Conservation (phyloP, 2,113 vertebrate species). For the Eonycteris spelaea region DNA sequence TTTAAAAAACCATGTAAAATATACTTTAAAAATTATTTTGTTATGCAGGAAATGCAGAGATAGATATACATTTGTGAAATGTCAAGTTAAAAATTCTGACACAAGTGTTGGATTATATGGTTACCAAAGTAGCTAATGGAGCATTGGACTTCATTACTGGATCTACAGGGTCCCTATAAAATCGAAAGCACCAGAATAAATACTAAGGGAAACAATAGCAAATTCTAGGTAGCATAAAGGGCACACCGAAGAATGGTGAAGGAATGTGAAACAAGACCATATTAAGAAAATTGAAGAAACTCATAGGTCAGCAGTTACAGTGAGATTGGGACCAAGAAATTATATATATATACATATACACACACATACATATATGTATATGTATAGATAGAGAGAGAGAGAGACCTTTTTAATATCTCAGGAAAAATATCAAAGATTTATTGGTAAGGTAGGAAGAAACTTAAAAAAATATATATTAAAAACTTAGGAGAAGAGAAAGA, state of each 20-base stretch:
- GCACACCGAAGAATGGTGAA: not conserved
- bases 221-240: not conserved
- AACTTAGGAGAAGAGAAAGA: not conserved
- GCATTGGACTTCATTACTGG: not conserved
- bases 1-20: not conserved
- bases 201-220: not conserved
- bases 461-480: not conserved
- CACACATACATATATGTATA: too few relatives aligned
- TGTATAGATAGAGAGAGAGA: not conserved
- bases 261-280: not conserved
- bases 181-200: not conserved
- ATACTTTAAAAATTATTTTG: not conserved
- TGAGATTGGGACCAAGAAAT: not conserved
- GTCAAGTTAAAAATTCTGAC: not conserved
- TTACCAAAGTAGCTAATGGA: not conserved
- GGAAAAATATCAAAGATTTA: not conserved
- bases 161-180: not conserved
- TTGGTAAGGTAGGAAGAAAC: not conserved
- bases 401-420: not conserved
- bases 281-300: not conserved
- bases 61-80: not conserved
- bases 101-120: not conserved
- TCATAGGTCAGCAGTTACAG: not conserved
- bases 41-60: not conserved
- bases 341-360: too few relatives aligned